Conservation (phyloP, 2,113 vertebrate genomes). For the Piaya cayana region DNA sequence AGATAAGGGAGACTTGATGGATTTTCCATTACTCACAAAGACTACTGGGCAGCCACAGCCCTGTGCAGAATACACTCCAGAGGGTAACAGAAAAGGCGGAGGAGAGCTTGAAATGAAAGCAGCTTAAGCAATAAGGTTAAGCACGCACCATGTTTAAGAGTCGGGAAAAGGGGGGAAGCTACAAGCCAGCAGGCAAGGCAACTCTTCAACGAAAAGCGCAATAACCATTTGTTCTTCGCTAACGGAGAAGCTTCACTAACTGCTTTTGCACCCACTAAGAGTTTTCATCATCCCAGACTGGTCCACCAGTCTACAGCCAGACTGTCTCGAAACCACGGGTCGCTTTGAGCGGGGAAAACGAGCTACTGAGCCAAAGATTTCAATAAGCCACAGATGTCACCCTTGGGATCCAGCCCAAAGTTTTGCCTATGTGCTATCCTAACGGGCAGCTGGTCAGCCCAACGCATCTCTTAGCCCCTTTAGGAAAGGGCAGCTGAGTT, state of each 20-base stretch:
- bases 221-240: neutral
- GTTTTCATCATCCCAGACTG: constrained; percentile 2
- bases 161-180: neutral
- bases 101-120: neutral
- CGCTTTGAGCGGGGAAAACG: constrained; percentile 17
- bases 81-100: neutral
- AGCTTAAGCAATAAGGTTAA: neutral
- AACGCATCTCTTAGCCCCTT: neutral
- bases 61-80: neutral
- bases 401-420: neutral
- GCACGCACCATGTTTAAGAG: neutral
- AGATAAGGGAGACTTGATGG: neutral
- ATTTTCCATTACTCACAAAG: neutral
- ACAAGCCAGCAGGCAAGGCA: neutral
- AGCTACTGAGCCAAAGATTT: neutral
- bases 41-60: neutral
- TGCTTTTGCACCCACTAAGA: neutral
- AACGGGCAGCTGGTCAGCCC: neutral
- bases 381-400: neutral
- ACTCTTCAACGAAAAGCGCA: neutral
- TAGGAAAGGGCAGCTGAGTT: neutral
- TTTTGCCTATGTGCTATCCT: neutral
- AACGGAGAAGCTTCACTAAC: neutral
- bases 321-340: constrained; percentile 1
- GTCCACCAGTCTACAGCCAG: neutral